Evolutionary conservation across 2,797 vertebrate species (phyloP).

Genomic region (Enteromius trimaculatus): DNA sequence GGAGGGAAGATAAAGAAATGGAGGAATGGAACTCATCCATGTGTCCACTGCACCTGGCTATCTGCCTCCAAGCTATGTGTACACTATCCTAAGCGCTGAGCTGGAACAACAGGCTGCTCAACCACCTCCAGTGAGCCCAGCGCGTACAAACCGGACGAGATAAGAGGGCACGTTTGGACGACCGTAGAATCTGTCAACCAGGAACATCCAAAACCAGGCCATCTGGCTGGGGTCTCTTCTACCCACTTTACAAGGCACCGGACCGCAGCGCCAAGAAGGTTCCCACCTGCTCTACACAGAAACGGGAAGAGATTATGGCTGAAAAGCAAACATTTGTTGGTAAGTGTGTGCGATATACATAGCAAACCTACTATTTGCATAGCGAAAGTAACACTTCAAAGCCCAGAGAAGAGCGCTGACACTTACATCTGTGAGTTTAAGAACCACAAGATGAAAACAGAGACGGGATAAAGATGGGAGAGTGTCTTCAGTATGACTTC

Average conservation of each 20-base stretch:
- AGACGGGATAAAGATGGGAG: conserved; percentile 29
- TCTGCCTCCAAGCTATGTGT: conserved; percentile 66
- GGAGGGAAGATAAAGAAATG: conserved; percentile 61
- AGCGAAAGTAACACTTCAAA: conserved; percentile 13
- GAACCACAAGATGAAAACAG: conserved; percentile 33
- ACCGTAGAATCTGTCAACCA: conserved; percentile 63
- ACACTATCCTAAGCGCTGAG: conserved; percentile 66
- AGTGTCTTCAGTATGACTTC: conserved; percentile 34
- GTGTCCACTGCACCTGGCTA: conserved; percentile 68
- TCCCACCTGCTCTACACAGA: conserved; percentile 64
- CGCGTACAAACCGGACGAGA: conserved; percentile 63
- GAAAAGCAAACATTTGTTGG: conserved; percentile 30
- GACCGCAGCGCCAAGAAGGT: conserved; percentile 67
- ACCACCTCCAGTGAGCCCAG: conserved; percentile 34
- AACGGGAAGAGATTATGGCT: conserved; percentile 61
- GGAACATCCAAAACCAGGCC: conserved; percentile 71
- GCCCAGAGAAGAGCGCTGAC: neutral
- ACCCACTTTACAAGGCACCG: conserved; percentile 71
- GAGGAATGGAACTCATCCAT: conserved; percentile 61
- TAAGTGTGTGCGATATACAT: conserved; percentile 45
- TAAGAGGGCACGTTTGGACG: conserved; percentile 69
- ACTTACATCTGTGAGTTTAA: conserved; percentile 13
- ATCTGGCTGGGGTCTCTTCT: conserved; percentile 70
- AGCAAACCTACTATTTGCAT: conserved; percentile 19
- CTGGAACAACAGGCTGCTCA: conserved; percentile 62